Percentiles rank a stretch among this genome's conserved stretches.
phyloP scores from a whole-genome alignment of 2,888 invertebrate species.

The Euphydryas editha region DNA sequence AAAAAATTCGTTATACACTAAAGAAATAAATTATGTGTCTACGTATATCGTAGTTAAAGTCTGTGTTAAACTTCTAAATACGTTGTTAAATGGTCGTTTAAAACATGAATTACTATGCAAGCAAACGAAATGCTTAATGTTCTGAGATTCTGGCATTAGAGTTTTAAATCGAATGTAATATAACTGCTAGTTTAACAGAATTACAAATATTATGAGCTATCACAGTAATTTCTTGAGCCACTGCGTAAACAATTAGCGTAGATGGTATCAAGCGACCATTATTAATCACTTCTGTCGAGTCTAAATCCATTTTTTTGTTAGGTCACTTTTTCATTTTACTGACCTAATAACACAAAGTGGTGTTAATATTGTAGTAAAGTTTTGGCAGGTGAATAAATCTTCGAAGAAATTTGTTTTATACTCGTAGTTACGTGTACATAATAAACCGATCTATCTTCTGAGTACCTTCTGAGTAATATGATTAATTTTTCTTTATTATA shows the following conservation, averaged over 20 bases:
- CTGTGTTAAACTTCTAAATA: background rate
- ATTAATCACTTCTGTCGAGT: slow-evolving; percentile 60
- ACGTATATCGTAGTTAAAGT: background rate
- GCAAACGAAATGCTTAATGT: background rate
- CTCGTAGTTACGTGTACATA: background rate
- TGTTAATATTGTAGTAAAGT: slow-evolving; percentile 20
- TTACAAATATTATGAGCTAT: slow-evolving; percentile 12
- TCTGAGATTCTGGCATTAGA: background rate
- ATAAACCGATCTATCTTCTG: background rate
- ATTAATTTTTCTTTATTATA: too few relatives aligned
- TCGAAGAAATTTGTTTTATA: background rate
- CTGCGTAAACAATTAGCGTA: slow-evolving; percentile 67
- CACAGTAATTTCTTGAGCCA: slow-evolving; percentile 39
- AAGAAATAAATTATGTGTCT: background rate
- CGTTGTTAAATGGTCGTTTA: background rate
- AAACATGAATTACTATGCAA: background rate
- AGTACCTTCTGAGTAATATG: too few relatives aligned
- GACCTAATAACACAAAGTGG: slow-evolving; percentile 16
- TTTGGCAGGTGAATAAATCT: slow-evolving; percentile 5
- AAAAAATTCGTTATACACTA: background rate
- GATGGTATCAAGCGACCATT: slow-evolving; percentile 60
- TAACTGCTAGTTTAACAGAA: slow-evolving; percentile 15
- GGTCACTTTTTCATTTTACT: slow-evolving; percentile 26
- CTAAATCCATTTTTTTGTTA: slow-evolving; percentile 27
- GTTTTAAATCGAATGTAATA: slow-evolving; percentile 4